Evolutionary conservation across 1,140 invertebrate genomes (phyloP).

Genomic region (Zeugodacus cucurbitae): DNA sequence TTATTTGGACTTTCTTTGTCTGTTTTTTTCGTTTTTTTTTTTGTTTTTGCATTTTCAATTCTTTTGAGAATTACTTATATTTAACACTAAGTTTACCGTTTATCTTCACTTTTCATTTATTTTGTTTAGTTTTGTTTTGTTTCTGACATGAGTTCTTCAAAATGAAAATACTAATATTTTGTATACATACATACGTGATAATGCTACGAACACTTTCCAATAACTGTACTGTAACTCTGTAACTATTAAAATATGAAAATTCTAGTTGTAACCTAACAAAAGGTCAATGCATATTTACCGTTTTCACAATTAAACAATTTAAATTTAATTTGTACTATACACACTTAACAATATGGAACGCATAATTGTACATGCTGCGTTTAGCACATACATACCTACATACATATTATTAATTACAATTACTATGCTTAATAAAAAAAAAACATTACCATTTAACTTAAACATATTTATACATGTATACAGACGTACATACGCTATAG

Average conservation of each 20-base stretch:
- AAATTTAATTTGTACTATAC: background rate
- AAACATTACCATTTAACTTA: background rate
- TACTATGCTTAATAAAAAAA: background rate
- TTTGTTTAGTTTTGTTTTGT: conserved; percentile 19
- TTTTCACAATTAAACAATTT: background rate
- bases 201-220: conserved; percentile 26
- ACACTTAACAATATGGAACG: background rate
- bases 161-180: background rate
- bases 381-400: background rate
- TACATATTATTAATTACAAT: background rate
- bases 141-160: background rate
- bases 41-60: background rate
- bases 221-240: no score
- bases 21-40: background rate
- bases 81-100: background rate
- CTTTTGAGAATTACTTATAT: background rate
- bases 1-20: background rate
- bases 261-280: conserved; percentile 28
- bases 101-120: no score
- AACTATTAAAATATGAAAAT: background rate
- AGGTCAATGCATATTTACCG: background rate
- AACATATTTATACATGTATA: background rate
- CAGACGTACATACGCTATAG: background rate
- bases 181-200: conserved; percentile 13
- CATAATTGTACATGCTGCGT: background rate